A percentile compares a stretch with the other conserved stretches of the same genome.
Conservation (phyloP, 2,113 vertebrate species). For the Fulmarus glacialis region DNA sequence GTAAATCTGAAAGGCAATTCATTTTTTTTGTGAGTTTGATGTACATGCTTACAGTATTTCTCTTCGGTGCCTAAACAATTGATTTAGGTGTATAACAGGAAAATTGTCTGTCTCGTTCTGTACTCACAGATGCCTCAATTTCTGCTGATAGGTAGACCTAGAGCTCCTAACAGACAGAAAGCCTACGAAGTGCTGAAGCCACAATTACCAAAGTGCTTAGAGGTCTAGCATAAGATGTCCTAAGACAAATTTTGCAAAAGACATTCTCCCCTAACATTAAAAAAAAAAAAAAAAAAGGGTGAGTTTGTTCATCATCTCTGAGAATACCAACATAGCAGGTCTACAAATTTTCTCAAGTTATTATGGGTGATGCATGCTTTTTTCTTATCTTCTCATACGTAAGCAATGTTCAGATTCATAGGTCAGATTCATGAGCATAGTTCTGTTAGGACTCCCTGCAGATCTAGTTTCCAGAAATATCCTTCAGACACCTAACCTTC, state of each 20-base stretch:
- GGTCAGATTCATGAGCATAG: neutral
- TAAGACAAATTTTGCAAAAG: neutral
- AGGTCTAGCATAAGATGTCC: neutral
- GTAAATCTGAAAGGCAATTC: neutral
- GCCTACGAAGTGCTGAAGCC: neutral
- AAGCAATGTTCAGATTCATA: neutral
- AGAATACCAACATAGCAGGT: neutral
- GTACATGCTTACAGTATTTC: neutral
- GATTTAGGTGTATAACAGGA: neutral
- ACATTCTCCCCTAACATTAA: neutral
- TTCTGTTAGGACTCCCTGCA: neutral
- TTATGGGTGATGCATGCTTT: neutral
- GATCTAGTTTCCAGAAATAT: neutral
- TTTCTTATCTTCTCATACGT: neutral
- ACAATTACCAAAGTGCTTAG: neutral
- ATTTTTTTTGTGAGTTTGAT: neutral
- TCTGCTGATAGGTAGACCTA: neutral
- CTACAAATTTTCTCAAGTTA: neutral
- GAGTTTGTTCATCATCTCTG: neutral
- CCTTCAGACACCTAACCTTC: neutral
- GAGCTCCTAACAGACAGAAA: neutral
- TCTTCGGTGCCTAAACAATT: neutral
- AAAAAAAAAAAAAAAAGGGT: neutral
- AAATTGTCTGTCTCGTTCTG: neutral
- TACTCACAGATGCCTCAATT: neutral